phyloP scores from a whole-genome alignment of 2,113 vertebrate species.

The Nematolebias whitei region DNA sequence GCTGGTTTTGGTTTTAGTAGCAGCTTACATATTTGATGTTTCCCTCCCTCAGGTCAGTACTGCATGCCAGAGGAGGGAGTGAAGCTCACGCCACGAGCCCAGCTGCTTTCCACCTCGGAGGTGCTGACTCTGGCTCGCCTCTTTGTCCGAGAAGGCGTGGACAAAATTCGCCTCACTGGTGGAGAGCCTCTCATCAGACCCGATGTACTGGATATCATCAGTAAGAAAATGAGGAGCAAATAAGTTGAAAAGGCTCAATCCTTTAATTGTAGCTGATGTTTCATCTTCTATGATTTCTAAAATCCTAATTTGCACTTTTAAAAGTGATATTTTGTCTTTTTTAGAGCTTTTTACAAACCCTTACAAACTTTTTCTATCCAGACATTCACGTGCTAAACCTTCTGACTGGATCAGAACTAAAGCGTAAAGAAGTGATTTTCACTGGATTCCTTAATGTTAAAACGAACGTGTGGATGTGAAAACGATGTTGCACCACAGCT shows the following conservation, averaged over 20 bases:
- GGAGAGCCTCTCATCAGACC: conserved; percentile 95
- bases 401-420: conserved; percentile 7
- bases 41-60: conserved; percentile 86
- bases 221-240: conserved; percentile 73
- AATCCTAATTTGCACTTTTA: not conserved
- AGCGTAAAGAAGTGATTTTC: conserved; percentile 1
- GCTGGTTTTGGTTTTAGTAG: no score
- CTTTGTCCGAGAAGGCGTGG: conserved; percentile 92
- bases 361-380: not conserved
- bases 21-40: not conserved
- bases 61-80: conserved; percentile 98
- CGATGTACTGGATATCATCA: conserved; percentile 89
- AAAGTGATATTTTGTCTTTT: not conserved
- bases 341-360: not conserved
- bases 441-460: conserved; percentile 9
- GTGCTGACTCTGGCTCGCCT: conserved; percentile 88
- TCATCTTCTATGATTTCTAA: not conserved
- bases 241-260: not conserved
- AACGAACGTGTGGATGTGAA: not conserved
- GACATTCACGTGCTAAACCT: not conserved
- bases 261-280: not conserved
- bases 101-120: conserved; percentile 88
- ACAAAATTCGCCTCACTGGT: conserved; percentile 95
- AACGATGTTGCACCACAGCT: conserved; percentile 8
- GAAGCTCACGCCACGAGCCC: conserved; percentile 86